These are phyloP conservation scores for Rhinopomastus cyanomelas DNA, from an alignment of 2,113 vertebrate genomes.

Conservation along the genomic window DNA sequence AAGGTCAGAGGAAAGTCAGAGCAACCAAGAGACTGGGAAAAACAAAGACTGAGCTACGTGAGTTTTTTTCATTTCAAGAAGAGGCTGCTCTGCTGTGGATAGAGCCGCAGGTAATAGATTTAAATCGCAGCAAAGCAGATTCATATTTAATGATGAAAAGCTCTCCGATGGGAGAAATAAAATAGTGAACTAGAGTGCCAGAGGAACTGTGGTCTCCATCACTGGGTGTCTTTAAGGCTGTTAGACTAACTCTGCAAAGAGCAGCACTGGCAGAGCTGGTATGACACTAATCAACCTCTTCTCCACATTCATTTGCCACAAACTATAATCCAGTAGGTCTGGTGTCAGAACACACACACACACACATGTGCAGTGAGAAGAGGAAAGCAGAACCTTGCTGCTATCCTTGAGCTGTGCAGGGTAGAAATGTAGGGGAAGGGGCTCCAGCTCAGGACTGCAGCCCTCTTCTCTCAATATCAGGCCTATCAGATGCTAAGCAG, in stretches of 20 bases:
- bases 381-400: background rate
- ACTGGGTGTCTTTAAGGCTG: background rate
- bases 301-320: background rate
- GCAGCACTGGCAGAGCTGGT: background rate
- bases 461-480: background rate
- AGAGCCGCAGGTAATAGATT: background rate
- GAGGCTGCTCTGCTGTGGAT: background rate
- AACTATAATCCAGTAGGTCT: background rate
- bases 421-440: background rate
- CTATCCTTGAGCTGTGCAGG: rapidly evolving
- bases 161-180: background rate
- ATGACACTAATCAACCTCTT: background rate
- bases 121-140: background rate
- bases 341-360: background rate
- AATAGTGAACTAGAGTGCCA: background rate
- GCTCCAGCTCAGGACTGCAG: background rate
- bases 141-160: background rate
- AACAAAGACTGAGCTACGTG: background rate
- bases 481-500: background rate
- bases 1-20: background rate
- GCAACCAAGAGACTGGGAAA: background rate
- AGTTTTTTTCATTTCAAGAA: background rate
- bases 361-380: background rate
- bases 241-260: background rate
- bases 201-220: background rate